phyloP scores from a whole-genome alignment of 1,140 invertebrate species.

The Lasioglossum baleicum region DNA sequence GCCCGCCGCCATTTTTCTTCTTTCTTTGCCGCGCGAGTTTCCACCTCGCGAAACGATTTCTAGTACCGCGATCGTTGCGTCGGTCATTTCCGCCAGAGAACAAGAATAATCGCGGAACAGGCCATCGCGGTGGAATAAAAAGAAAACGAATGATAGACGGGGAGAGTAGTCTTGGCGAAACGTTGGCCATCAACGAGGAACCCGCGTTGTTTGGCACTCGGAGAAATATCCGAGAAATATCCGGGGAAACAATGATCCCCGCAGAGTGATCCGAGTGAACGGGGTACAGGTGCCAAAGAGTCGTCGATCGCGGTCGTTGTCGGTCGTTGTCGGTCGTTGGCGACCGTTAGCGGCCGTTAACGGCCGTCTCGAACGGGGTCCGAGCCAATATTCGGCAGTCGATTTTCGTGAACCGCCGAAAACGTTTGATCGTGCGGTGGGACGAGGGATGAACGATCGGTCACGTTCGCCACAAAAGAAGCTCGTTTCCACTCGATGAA shows the following conservation, averaged over 20 bases:
- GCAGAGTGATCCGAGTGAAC: conserved; percentile 46
- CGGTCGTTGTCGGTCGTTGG: conserved; percentile 3
- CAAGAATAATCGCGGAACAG: too few relatives aligned
- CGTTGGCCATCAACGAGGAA: too few relatives aligned
- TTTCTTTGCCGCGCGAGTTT: too few relatives aligned
- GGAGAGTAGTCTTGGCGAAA: too few relatives aligned
- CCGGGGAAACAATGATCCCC: conserved; percentile 51
- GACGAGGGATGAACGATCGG: conserved; percentile 23
- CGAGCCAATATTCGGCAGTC: background rate
- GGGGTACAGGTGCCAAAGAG: conserved; percentile 58
- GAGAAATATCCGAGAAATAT: conserved; percentile 34
- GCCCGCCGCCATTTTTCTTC: too few relatives aligned
- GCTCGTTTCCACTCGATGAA: conserved; percentile 52
- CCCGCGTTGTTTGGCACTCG: conserved; percentile 57
- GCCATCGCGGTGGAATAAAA: too few relatives aligned
- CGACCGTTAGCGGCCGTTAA: too few relatives aligned
- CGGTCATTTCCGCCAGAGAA: too few relatives aligned
- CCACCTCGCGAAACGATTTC: background rate
- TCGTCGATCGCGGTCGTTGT: conserved; percentile 31
- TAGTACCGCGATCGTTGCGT: too few relatives aligned
- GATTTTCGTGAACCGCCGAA: conserved; percentile 26
- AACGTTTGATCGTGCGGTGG: conserved; percentile 14
- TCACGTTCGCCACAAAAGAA: conserved; percentile 31
- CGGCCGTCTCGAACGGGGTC: too few relatives aligned
- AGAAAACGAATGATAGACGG: too few relatives aligned